Conservation (phyloP, 2,888 invertebrate genomes). For the Trachelus troglodyta region DNA sequence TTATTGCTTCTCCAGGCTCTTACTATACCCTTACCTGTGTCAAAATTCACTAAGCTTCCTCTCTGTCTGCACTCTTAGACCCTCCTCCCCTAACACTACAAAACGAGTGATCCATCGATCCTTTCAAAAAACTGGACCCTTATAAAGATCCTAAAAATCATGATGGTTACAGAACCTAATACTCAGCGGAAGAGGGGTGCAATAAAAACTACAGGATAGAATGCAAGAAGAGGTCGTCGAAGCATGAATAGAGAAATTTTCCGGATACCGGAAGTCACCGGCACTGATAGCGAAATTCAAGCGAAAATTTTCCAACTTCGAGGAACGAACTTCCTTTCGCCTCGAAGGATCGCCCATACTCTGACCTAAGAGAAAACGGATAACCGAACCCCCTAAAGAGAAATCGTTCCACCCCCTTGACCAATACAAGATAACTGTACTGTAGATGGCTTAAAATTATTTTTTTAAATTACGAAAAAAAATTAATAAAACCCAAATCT, state of each 20-base stretch:
- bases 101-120: constrained; percentile 45
- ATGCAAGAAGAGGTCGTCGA: neutral
- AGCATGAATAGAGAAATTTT: neutral
- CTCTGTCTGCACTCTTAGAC: neutral
- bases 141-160: neutral
- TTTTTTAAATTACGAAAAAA: too few relatives aligned
- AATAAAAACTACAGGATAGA: neutral
- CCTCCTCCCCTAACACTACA: constrained; percentile 16
- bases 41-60: neutral
- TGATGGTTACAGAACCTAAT: neutral
- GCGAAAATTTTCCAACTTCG: neutral
- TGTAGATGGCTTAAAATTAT: neutral
- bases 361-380: neutral
- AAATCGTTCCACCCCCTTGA: neutral
- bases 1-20: constrained; percentile 32
- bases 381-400: neutral
- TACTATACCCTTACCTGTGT: neutral
- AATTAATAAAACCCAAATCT: too few relatives aligned
- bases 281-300: neutral
- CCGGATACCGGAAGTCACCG: neutral
- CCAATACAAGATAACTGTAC: neutral
- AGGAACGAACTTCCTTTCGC: neutral
- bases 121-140: constrained; percentile 36
- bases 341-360: neutral
- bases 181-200: neutral